A percentile compares a stretch with the other conserved stretches of the same genome.
Evolutionary conservation across 2,113 vertebrate species (phyloP).

Genomic region (Lasiurus cinereus): DNA sequence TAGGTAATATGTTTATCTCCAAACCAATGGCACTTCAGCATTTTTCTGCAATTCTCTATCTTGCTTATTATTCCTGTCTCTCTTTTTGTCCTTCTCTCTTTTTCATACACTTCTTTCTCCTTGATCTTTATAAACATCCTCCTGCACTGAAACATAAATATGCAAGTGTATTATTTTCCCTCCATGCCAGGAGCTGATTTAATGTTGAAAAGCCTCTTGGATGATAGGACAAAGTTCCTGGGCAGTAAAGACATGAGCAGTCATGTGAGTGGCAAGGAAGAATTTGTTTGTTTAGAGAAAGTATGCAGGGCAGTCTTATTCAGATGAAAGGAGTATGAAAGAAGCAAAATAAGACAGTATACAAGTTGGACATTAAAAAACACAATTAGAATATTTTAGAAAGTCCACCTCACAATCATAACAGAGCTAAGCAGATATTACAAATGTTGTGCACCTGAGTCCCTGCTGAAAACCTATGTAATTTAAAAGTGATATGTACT

Average conservation of each 20-base stretch:
- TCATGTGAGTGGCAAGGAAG: background rate
- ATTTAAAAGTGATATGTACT: background rate
- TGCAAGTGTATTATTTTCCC: background rate
- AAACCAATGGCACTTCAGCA: background rate
- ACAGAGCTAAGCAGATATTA: background rate
- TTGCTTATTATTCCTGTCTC: background rate
- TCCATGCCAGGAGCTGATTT: background rate
- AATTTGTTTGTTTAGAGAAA: background rate
- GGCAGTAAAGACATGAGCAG: constrained; percentile 5
- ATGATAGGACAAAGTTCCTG: background rate
- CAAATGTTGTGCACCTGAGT: background rate
- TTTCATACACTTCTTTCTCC: background rate
- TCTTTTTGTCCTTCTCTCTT: background rate
- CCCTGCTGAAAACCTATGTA: background rate
- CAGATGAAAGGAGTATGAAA: background rate
- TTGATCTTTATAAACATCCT: background rate
- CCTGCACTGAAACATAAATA: background rate
- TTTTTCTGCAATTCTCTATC: background rate
- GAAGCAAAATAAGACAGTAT: background rate
- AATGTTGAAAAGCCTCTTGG: background rate
- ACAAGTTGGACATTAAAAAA: background rate
- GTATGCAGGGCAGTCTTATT: background rate
- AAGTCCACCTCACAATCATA: background rate
- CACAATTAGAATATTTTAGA: background rate
- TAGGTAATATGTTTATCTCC: background rate